phyloP scores from a whole-genome alignment of 2,113 vertebrate species.

The Oreochromis spilurus region DNA sequence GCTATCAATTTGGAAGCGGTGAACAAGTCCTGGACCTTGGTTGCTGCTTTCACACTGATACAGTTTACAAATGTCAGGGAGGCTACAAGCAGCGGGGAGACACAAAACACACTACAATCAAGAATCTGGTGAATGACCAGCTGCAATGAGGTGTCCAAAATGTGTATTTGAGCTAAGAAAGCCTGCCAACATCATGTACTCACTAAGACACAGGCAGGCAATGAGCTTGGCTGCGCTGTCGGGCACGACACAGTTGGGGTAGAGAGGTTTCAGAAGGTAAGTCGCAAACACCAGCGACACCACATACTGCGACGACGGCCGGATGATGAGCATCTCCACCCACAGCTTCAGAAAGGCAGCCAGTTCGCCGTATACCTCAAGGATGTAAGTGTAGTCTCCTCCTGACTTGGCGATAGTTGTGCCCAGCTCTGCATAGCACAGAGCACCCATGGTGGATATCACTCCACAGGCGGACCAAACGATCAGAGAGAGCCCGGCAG shows the following conservation, averaged over 20 bases:
- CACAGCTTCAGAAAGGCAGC: slow-evolving; percentile 73
- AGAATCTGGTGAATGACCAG: background rate
- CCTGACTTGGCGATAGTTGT: slow-evolving; percentile 74
- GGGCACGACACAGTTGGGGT: slow-evolving; percentile 62
- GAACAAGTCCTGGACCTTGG: slow-evolving; percentile 74
- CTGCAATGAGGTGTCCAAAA: background rate
- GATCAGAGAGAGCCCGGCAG: slow-evolving; percentile 67
- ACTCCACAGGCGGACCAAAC: slow-evolving; percentile 69
- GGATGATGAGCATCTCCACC: slow-evolving; percentile 78
- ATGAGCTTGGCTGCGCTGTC: slow-evolving; percentile 69
- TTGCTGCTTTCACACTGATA: slow-evolving; percentile 72
- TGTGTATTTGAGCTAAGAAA: background rate
- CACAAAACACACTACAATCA: background rate
- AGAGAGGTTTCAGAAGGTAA: slow-evolving; percentile 73
- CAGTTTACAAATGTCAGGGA: slow-evolving; percentile 74
- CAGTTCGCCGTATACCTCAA: slow-evolving; percentile 72
- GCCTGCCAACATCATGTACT: slow-evolving; percentile 28
- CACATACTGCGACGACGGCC: slow-evolving; percentile 73
- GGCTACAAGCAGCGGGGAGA: slow-evolving; percentile 20
- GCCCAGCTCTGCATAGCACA: slow-evolving; percentile 75
- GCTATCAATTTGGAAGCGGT: slow-evolving; percentile 71
- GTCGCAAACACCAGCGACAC: slow-evolving; percentile 75
- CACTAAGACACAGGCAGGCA: slow-evolving; percentile 73
- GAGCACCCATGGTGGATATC: slow-evolving; percentile 72
- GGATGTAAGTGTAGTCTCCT: slow-evolving; percentile 75